Conservation (phyloP, 2,797 vertebrate genomes). For the Myripristis murdjan region DNA sequence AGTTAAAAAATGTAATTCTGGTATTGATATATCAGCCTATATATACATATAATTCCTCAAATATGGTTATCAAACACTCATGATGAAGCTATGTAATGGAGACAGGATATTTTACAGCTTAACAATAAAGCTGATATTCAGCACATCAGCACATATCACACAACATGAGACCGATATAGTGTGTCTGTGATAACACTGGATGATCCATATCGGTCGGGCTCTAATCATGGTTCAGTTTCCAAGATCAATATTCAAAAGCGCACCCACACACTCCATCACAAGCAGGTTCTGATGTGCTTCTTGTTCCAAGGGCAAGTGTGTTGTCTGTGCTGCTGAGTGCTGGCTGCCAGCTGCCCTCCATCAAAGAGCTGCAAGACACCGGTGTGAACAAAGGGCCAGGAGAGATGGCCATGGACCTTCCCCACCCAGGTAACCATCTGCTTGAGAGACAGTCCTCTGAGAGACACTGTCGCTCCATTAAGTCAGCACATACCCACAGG, state of each 20-base stretch:
- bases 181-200: no score
- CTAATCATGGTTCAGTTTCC: slow-evolving; percentile 59
- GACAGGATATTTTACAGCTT: no score
- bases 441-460: slow-evolving; percentile 44
- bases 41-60: no score
- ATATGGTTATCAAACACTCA: no score
- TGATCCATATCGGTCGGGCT: no score
- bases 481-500: slow-evolving; percentile 18
- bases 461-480: slow-evolving; percentile 47
- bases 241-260: slow-evolving; percentile 21
- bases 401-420: slow-evolving; percentile 56
- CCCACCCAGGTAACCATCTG: slow-evolving; percentile 49
- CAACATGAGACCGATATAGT: no score
- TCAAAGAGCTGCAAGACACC: slow-evolving; percentile 25
- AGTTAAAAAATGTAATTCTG: no score
- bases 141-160: no score
- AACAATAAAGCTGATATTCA: no score
- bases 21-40: no score
- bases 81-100: no score
- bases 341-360: slow-evolving; percentile 26
- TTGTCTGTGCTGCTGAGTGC: slow-evolving; percentile 44
- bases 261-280: slow-evolving; percentile 32
- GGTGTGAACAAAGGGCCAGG: slow-evolving; percentile 43
- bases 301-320: slow-evolving; percentile 37
- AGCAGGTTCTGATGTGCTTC: slow-evolving; percentile 39